Conservation (phyloP, 2,797 vertebrate genomes). For the Gadopsis marmoratus region DNA sequence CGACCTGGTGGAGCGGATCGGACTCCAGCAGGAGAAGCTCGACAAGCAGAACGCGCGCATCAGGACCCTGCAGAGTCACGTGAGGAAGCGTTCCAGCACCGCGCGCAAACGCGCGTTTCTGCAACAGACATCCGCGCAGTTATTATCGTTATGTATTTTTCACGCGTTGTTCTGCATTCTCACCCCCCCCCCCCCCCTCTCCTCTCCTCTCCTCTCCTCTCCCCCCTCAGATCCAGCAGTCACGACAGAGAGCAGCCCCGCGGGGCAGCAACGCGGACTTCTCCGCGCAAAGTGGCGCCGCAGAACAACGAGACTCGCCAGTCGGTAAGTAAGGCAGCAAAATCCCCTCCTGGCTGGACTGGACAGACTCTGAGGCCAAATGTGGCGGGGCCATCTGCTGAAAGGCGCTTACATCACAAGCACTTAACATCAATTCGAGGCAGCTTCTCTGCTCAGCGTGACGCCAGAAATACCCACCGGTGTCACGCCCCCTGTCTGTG, state of each 20-base stretch:
- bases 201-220: too few species aligned
- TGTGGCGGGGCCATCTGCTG: constrained; percentile 73
- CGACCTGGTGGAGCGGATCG: constrained; percentile 91
- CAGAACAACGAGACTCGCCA: constrained; percentile 83
- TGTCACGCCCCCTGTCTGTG: background rate
- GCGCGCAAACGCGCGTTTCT: too few species aligned
- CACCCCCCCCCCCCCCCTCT: too few species aligned
- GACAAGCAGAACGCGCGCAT: constrained; percentile 95
- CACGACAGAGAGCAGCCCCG: constrained; percentile 60
- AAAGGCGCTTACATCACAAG: constrained; percentile 75
- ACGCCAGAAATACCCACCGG: constrained; percentile 30
- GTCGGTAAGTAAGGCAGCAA: constrained; percentile 74
- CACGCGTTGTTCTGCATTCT: background rate
- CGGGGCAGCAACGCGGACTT: constrained; percentile 54
- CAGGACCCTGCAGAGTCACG: constrained; percentile 92
- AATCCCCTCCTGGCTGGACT: constrained; percentile 54
- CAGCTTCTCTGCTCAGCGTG: constrained; percentile 46
- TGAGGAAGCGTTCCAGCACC: constrained; percentile 55
- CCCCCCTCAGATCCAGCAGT: constrained; percentile 75
- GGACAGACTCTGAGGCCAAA: constrained; percentile 61
- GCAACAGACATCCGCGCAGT: background rate
- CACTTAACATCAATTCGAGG: constrained; percentile 71
- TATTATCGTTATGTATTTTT: accelerated
- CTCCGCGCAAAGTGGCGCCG: constrained; percentile 31
- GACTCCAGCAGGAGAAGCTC: constrained; percentile 93